Conservation (phyloP, 2,113 vertebrate species). For the Sinocyclocheilus grahami region DNA sequence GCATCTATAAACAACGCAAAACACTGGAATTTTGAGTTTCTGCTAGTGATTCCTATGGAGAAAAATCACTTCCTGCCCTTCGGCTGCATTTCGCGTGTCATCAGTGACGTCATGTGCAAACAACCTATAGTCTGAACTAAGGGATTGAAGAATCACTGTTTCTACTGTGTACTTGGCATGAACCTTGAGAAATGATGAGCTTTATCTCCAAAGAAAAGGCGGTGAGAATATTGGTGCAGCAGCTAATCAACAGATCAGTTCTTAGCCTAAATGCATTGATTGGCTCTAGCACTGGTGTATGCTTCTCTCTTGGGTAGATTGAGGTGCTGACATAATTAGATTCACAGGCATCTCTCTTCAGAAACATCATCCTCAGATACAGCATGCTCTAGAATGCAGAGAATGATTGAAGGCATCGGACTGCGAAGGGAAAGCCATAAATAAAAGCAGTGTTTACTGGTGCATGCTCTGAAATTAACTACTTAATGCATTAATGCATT, state of each 20-base stretch:
- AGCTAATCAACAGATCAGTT: constrained; percentile 50
- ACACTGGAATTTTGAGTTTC: too few species aligned
- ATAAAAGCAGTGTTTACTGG: constrained; percentile 27
- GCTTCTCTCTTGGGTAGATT: constrained; percentile 18
- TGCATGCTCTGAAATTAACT: constrained; percentile 11
- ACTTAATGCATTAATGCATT: not conserved
- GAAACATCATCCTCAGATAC: constrained; percentile 7
- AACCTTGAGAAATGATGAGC: not conserved
- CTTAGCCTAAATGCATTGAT: constrained; percentile 45
- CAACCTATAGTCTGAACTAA: not conserved
- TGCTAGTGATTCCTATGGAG: too few species aligned
- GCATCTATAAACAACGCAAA: too few species aligned
- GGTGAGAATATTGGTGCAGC: constrained; percentile 19
- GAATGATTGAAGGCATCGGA: constrained; percentile 25
- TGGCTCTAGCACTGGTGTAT: constrained; percentile 2
- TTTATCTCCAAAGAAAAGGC: not conserved
- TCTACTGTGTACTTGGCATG: not conserved
- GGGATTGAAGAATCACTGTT: not conserved
- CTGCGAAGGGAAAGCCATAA: constrained; percentile 32
- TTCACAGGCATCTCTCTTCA: constrained; percentile 4
- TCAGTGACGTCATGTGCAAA: too few species aligned
- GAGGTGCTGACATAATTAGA: constrained; percentile 46
- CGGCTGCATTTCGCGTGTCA: too few species aligned
- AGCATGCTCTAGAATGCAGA: constrained; percentile 13
- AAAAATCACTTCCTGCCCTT: too few species aligned